These are phyloP conservation scores for Axea sp. DNA, from an alignment of 2,888 invertebrate genomes.

Conservation along the genomic window DNA sequence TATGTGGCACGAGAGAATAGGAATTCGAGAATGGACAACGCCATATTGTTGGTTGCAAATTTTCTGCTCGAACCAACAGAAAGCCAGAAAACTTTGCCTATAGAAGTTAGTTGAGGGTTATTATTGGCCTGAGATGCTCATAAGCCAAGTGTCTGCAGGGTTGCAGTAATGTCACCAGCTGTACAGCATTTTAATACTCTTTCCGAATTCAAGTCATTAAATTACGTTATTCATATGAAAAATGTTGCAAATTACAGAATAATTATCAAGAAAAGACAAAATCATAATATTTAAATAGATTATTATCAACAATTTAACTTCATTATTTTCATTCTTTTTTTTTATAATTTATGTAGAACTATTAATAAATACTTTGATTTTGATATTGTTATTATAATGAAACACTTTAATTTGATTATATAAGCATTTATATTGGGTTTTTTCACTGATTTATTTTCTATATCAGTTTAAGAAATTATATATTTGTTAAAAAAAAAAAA, in stretches of 20 bases:
- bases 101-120: constrained; percentile 70
- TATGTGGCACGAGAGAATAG: constrained; percentile 62
- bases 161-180: constrained; percentile 61
- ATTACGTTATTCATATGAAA: constrained; percentile 74
- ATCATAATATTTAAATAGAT: too few species aligned
- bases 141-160: constrained; percentile 35
- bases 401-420: too few species aligned
- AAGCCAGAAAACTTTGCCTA: constrained; percentile 65
- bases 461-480: too few species aligned
- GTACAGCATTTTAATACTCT: constrained; percentile 67
- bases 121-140: constrained; percentile 67
- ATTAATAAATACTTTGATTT: too few species aligned
- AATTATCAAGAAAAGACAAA: too few species aligned
- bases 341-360: too few species aligned
- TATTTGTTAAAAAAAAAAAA: constrained; percentile 27
- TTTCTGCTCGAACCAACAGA: constrained; percentile 59
- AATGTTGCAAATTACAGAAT: too few species aligned
- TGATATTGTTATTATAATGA: too few species aligned
- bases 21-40: constrained; percentile 67
- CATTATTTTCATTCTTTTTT: too few species aligned
- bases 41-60: constrained; percentile 63
- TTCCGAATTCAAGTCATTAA: constrained; percentile 72
- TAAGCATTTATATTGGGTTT: too few species aligned
- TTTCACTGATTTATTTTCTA: too few species aligned
- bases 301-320: too few species aligned